Base-by-base conservation (phyloP, 2,888 invertebrate species). In the Eupithecia abbreviata region DNA sequence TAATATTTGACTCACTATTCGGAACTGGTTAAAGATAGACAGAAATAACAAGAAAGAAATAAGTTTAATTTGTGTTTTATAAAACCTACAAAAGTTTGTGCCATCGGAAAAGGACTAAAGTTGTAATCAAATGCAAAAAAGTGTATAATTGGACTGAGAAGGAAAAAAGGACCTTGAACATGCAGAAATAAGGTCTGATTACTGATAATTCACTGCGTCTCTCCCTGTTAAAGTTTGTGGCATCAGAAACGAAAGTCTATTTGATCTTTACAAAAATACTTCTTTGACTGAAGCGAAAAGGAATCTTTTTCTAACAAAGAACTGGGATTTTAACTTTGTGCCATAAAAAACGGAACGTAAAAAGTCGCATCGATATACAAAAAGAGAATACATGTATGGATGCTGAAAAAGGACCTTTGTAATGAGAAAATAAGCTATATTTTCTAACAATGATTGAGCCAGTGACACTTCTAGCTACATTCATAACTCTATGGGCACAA, bases 381-480 rank as follows among this genome's bases (percentile, higher is more conserved):
- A 58, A 62, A 62, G 62, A 30, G 30, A 58, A 18, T 58, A 58
- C n/a, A 58, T 62, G 62, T 4, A 30, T 62, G 30, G 62, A 62
- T 12, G 62, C 13, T 15, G n/a, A 18, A 68, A n/a, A 45, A 9
- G 4, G 2, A 42, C 66, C 4, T 12, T 68, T 7, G 7, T 7
- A 4, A 1, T 45, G 84, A 69, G 18, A 15, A 9, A 49, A 58
- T 43, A 71, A 30, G 18, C 7, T 15, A 2, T 51, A 51, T 43
- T 55, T 13, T 72, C 3, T 13, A 18, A 70, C 58, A 10, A 77
- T 74, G 74, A 42, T 79, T 13, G 76, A 76, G n/a, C 76, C 78
- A 30, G 30, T 74, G 4, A 65, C 74, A 12, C 6, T 80, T 13
- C 6, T 78, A 42, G 45, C 62, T 5, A 76, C 71, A 30, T 69